Evolutionary conservation across 1,140 invertebrate genomes (phyloP).

Genomic region (Brachionus rotundiformis): DNA sequence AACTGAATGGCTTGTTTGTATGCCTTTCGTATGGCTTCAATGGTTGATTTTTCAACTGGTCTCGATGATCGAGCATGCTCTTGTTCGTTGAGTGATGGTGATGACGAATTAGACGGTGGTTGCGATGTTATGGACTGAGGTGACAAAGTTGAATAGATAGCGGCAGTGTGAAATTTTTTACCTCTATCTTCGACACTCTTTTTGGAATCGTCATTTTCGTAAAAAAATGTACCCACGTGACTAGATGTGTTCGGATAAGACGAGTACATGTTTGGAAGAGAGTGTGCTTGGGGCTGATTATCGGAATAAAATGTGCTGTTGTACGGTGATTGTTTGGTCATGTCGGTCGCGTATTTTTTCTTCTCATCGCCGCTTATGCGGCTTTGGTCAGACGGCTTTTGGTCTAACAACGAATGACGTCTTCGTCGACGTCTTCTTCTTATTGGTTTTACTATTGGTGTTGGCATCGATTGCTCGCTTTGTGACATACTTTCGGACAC

Average conservation of each 20-base stretch:
- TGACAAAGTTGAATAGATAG: not conserved
- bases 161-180: not conserved
- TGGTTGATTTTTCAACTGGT: not conserved
- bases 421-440: conserved; percentile 27
- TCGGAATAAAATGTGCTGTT: not conserved
- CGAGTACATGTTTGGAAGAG: not conserved
- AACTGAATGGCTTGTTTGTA: conserved; percentile 47
- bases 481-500: not conserved
- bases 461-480: not conserved
- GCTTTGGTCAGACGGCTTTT: not conserved
- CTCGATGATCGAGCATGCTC: not conserved
- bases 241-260: not conserved
- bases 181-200: not conserved
- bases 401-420: not conserved
- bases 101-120: not conserved
- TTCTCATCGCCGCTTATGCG: not conserved
- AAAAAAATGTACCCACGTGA: not conserved
- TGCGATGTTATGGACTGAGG: not conserved
- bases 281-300: not conserved
- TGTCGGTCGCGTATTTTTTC: not conserved
- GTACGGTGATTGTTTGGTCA: not conserved
- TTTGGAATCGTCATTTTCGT: not conserved
- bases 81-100: conserved; percentile 9
- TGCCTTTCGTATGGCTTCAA: conserved; percentile 12
- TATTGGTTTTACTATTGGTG: conserved; percentile 14